Evolutionary conservation across 2,797 vertebrate species (phyloP), one percentile per base, ranked within the genome.

Genomic region (Gambelia wislizenii): DNA sequence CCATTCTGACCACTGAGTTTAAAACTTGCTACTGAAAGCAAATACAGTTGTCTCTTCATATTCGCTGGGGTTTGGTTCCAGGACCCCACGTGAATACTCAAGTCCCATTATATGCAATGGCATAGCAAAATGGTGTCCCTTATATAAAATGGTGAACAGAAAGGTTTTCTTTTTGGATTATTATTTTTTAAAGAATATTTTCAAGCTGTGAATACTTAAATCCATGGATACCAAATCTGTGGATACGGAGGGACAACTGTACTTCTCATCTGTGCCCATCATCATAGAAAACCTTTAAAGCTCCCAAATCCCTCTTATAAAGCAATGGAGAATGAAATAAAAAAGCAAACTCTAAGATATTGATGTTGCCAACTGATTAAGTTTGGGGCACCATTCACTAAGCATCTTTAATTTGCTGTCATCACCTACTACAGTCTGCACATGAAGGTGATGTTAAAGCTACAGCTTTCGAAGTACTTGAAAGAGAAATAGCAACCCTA

Each of bases 201-300:
- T n/a, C n/a, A n/a, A n/a, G n/a, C n/a, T n/a, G n/a, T n/a, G n/a
- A n/a, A n/a, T n/a, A n/a, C n/a, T n/a, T n/a, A n/a, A n/a, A n/a
- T n/a, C n/a, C n/a, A n/a, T n/a, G n/a, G n/a, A n/a, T n/a, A n/a
- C n/a, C n/a, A n/a, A n/a, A n/a, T n/a, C n/a, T n/a, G n/a, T n/a
- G n/a, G n/a, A n/a, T n/a, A n/a, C n/a, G n/a, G n/a, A n/a, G n/a
- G n/a, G n/a, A n/a, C n/a, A n/a, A n/a, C n/a, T n/a, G n/a, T n/a
- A 84, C 14, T 27, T 91, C 87, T 92, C 44, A 80, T 6, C 42
- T 67, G 8, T 44, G 44, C 54, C n/a, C n/a, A 33, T 88, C 27
- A 3, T 4, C 36, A 36, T 30, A 52, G 25, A 13, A 74, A 76
- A 64, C 70, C 59, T 88, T 52, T 67, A 10, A 61, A 27, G 33